Evolutionary conservation across 2,888 invertebrate genomes (phyloP).

Genomic region (Melanophora roralis): DNA sequence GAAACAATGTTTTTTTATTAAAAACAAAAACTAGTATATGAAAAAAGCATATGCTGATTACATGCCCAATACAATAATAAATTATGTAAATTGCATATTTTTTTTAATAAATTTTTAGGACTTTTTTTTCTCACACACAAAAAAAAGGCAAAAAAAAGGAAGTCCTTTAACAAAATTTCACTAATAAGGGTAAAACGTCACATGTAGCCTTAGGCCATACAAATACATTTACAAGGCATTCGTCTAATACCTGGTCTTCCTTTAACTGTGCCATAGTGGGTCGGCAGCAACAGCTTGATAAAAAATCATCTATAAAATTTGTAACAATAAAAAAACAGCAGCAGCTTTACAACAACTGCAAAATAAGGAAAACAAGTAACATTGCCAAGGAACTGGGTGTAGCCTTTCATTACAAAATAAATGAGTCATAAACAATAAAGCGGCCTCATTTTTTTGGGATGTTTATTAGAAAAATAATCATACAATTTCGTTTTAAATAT

Average conservation of each 20-base stretch:
- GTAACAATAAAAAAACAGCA: constrained; percentile 30
- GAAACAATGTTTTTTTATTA: constrained; percentile 52
- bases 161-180: constrained; percentile 46
- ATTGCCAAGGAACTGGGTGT: constrained; percentile 18
- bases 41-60: constrained; percentile 63
- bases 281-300: constrained; percentile 61
- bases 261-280: constrained; percentile 15
- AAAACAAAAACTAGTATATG: constrained; percentile 43
- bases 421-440: constrained; percentile 69
- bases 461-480: constrained; percentile 66
- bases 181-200: constrained; percentile 64
- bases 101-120: constrained; percentile 3
- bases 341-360: constrained; percentile 18
- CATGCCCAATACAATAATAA: constrained; percentile 59
- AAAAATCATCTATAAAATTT: constrained; percentile 34
- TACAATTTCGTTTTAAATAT: constrained; percentile 35
- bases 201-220: constrained; percentile 53
- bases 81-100: constrained; percentile 64
- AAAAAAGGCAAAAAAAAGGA: constrained; percentile 1
- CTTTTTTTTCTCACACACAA: constrained; percentile 38
- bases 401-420: constrained; percentile 58
- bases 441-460: constrained; percentile 69
- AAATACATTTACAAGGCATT: background rate
- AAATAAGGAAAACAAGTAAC: too few species aligned
- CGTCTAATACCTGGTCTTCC: constrained; percentile 30